A percentile compares a stretch with the other conserved stretches of the same genome.
These are phyloP conservation scores for Eristalinus aeneus DNA, from an alignment of 2,888 invertebrate genomes.

Conservation along the genomic window DNA sequence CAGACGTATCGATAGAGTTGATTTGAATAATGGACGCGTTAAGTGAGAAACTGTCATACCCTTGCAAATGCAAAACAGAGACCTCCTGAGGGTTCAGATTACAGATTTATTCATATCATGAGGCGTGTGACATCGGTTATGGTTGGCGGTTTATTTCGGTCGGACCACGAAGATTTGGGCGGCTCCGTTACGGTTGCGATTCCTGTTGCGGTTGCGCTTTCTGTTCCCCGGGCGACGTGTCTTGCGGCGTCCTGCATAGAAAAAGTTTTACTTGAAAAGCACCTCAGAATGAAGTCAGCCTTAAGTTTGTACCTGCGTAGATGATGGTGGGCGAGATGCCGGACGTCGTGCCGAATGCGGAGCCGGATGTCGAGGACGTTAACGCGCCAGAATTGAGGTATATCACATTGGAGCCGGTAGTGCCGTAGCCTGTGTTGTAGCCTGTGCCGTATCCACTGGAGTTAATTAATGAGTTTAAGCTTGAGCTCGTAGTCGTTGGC, in stretches of 20 bases:
- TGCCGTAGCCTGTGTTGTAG: not conserved
- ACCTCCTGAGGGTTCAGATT: not conserved
- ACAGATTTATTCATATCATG: not conserved
- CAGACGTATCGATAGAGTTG: constrained; percentile 26
- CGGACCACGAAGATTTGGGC: constrained; percentile 14
- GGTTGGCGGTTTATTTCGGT: not conserved
- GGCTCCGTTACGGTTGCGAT: not conserved
- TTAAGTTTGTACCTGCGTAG: not conserved
- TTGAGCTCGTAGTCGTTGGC: constrained; percentile 2
- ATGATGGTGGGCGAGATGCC: not conserved
- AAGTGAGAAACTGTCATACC: not conserved
- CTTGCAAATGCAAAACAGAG: not conserved
- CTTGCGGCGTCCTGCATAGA: constrained; percentile 1
- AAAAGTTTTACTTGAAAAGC: not conserved
- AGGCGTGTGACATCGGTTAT: not conserved
- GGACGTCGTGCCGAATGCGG: not conserved
- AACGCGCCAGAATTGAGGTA: constrained; percentile 12
- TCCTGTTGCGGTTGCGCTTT: not conserved
- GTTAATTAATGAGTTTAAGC: not conserved
- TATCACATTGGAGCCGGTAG: constrained; percentile 11
- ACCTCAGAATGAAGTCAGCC: no score
- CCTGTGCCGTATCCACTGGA: not conserved
- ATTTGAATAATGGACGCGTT: constrained; percentile 55
- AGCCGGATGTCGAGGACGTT: not conserved
- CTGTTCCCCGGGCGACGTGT: constrained; percentile 25